These are phyloP conservation scores for Chamaea fasciata DNA, from an alignment of 2,113 vertebrate genomes.

Conservation along the genomic window DNA sequence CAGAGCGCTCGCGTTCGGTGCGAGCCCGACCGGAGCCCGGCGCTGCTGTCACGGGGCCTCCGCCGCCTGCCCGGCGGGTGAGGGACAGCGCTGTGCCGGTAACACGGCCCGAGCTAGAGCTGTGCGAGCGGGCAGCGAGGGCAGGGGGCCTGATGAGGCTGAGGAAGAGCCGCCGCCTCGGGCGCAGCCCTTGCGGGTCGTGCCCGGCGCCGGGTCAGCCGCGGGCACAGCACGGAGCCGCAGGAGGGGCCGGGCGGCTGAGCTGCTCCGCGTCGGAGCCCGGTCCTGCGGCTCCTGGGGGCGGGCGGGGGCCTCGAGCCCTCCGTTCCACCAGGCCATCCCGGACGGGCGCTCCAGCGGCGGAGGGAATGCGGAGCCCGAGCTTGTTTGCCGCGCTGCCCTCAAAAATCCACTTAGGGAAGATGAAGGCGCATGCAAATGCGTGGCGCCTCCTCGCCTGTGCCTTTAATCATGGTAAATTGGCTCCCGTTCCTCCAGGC, in stretches of 20 bases:
- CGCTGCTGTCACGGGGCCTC: background rate
- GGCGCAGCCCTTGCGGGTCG: background rate
- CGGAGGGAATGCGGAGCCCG: background rate
- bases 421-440: conserved; percentile 60
- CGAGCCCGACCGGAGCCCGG: background rate
- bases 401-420: conserved; percentile 44
- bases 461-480: conserved; percentile 60
- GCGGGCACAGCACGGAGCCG: background rate
- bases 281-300: background rate
- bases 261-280: background rate
- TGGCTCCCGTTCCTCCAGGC: conserved; percentile 32
- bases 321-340: background rate
- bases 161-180: background rate
- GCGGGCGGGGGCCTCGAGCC: background rate
- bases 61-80: background rate
- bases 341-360: background rate
- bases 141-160: too few species aligned
- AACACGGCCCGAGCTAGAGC: background rate
- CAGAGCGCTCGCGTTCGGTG: background rate
- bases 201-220: background rate
- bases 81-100: background rate
- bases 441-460: conserved; percentile 37
- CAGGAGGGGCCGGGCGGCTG: background rate
- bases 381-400: conserved; percentile 12
- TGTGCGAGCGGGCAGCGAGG: background rate